phyloP scores from a whole-genome alignment of 2,888 invertebrate genomes.

The Platycnemis pennipes region DNA sequence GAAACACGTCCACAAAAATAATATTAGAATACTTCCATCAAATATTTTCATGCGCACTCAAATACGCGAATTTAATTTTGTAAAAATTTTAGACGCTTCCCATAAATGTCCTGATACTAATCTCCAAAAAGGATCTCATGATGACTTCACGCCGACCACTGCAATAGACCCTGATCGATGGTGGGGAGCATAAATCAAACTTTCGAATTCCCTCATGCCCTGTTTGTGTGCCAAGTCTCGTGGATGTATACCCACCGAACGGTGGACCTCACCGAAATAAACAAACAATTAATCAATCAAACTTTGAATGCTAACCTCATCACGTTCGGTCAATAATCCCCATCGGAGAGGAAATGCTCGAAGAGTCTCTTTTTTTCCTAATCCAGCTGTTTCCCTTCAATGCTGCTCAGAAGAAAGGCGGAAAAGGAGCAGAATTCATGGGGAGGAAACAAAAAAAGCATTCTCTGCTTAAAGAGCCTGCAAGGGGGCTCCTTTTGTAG shows the following conservation, averaged over 20 bases:
- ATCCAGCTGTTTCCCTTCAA: slow-evolving; percentile 7
- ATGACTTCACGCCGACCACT: background rate
- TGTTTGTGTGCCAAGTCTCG: background rate
- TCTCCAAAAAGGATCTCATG: no score
- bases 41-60: no score
- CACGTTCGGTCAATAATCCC: background rate
- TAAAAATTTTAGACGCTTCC: no score
- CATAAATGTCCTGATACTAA: no score
- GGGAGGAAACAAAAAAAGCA: background rate
- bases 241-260: background rate
- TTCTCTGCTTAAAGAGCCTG: background rate
- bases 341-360: background rate
- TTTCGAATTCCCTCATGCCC: background rate
- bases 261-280: background rate
- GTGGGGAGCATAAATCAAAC: background rate
- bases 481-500: background rate
- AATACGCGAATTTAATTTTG: no score
- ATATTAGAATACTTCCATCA: no score
- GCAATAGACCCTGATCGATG: background rate
- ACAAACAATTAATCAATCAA: slow-evolving; percentile 22
- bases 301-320: background rate
- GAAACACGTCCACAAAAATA: no score
- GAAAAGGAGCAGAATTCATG: background rate
- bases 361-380: background rate
- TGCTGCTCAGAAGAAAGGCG: background rate